These are phyloP conservation scores for Tineola bisselliella DNA, from an alignment of 2,888 invertebrate species.

Conservation along the genomic window DNA sequence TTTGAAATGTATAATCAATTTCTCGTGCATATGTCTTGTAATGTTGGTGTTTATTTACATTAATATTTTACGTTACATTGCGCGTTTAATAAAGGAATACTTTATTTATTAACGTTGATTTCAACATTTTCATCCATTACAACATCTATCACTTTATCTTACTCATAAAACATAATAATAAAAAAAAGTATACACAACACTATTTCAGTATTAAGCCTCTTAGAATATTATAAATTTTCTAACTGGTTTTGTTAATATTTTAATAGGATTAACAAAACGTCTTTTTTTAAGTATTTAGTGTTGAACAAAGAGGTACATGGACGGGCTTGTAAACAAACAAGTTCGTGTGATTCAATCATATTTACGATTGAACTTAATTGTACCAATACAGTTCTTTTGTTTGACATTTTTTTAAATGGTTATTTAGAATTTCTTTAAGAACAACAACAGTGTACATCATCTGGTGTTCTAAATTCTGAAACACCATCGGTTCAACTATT, in stretches of 20 bases:
- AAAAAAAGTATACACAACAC: neutral
- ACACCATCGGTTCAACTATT: too few relatives aligned
- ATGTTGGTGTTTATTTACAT: constrained; percentile 9
- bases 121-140: neutral
- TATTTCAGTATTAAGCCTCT: neutral
- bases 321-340: neutral
- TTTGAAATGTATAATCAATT: neutral
- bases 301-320: neutral
- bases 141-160: neutral
- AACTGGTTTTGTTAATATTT: neutral
- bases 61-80: neutral
- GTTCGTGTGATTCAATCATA: neutral
- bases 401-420: too few relatives aligned
- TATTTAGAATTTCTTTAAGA: too few relatives aligned
- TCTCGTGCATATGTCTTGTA: neutral
- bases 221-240: too few relatives aligned
- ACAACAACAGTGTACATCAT: too few relatives aligned
- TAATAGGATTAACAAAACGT: neutral
- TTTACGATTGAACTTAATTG: neutral
- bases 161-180: neutral
- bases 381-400: too few relatives aligned
- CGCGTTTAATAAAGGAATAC: neutral
- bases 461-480: too few relatives aligned
- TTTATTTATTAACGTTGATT: neutral
- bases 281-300: neutral